phyloP scores from a whole-genome alignment of 2,888 invertebrate species.

The Panorpa germanica region DNA sequence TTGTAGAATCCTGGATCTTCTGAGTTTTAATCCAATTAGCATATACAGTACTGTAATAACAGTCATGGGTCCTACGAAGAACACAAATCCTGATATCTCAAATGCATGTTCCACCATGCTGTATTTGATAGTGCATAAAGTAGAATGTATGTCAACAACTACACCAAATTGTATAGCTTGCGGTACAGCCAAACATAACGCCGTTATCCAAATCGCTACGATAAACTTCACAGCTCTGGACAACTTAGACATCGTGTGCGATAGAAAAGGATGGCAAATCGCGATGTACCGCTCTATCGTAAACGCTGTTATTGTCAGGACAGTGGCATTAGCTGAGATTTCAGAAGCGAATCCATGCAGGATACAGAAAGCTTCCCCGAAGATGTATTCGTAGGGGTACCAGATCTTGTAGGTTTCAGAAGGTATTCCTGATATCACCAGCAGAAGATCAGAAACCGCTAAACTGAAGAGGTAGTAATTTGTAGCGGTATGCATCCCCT shows the following conservation, averaged over 20 bases:
- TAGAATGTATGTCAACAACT: no score
- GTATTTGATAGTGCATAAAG: constrained; percentile 30
- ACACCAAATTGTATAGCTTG: constrained; percentile 34
- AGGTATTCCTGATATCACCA: constrained; percentile 58
- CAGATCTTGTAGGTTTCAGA: constrained; percentile 53
- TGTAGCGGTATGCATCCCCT: constrained; percentile 67
- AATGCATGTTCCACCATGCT: constrained; percentile 40
- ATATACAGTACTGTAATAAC: constrained; percentile 55
- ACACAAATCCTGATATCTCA: constrained; percentile 48
- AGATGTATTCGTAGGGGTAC: constrained; percentile 46
- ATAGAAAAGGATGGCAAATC: constrained; percentile 45
- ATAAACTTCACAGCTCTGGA: constrained; percentile 70
- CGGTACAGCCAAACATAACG: constrained; percentile 53
- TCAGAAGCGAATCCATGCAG: constrained; percentile 51
- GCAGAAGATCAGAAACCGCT: constrained; percentile 64
- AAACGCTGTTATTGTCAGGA: constrained; percentile 44
- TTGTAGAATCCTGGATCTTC: constrained; percentile 28
- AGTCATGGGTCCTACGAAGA: constrained; percentile 61
- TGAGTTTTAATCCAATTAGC: constrained; percentile 39
- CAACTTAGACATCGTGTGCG: constrained; percentile 74
- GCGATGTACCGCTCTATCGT: constrained; percentile 52
- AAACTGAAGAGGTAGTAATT: constrained; percentile 73
- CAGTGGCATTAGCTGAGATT: constrained; percentile 43
- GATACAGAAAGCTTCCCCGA: constrained; percentile 53
- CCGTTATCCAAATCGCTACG: constrained; percentile 59